Evolutionary conservation across 2,113 vertebrate species (phyloP).

Genomic region (Trinectes maculatus): DNA sequence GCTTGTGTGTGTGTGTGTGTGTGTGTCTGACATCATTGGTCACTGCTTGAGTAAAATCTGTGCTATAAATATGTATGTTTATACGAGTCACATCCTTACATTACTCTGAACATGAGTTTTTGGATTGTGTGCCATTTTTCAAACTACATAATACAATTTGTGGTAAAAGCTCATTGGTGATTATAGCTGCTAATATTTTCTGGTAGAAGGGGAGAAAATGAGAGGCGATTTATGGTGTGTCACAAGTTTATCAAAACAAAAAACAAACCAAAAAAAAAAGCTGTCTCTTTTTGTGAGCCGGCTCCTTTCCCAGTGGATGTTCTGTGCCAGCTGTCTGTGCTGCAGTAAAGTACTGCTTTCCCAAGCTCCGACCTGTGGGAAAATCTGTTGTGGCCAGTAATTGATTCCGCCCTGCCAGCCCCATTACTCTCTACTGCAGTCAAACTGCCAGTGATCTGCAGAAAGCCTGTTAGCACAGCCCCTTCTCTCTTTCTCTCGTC

Average conservation of each 20-base stretch:
- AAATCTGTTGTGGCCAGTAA: constrained; percentile 99
- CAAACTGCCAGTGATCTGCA: constrained; percentile 92
- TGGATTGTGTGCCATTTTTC: background rate
- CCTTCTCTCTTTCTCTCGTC: constrained; percentile 51
- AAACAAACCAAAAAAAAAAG: constrained; percentile 72
- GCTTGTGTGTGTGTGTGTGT: background rate
- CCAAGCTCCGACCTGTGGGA: constrained; percentile 98
- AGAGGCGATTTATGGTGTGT: constrained; percentile 77
- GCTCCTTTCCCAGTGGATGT: constrained; percentile 86
- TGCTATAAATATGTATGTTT: constrained; percentile 5
- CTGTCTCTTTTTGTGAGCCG: constrained; percentile 66
- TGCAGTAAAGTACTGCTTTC: constrained; percentile 88
- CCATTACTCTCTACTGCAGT: constrained; percentile 94
- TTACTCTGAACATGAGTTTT: background rate
- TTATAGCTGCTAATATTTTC: constrained; percentile 51
- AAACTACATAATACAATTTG: constrained; percentile 5
- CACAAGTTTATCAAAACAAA: constrained; percentile 80
- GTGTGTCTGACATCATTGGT: constrained; percentile 1
- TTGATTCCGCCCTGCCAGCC: constrained; percentile 99
- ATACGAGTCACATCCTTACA: constrained; percentile 16
- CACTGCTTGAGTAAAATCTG: background rate
- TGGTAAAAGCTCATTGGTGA: constrained; percentile 51
- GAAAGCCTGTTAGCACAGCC: constrained; percentile 78
- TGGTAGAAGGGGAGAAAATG: constrained; percentile 77
- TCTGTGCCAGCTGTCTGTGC: constrained; percentile 89